Conservation (phyloP, 2,797 vertebrate species). For the Capromys pilorides region DNA sequence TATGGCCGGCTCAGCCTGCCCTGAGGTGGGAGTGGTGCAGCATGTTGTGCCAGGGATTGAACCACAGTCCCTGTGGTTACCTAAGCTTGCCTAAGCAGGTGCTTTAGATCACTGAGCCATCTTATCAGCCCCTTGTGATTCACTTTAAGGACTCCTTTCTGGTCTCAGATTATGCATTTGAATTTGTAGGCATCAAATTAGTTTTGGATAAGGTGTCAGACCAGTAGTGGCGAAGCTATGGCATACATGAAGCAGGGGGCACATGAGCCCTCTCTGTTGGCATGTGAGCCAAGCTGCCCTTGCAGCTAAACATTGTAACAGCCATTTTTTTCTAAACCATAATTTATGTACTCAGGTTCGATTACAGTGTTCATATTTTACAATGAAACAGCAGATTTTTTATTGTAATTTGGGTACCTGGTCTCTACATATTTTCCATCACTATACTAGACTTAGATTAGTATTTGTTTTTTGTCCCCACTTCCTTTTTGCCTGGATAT, state of each 20-base stretch:
- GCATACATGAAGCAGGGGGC: neutral
- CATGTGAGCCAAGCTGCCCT: neutral
- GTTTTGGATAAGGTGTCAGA: neutral
- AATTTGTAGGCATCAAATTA: neutral
- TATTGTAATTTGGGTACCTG: neutral
- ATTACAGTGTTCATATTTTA: neutral
- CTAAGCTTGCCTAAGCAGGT: too few species aligned
- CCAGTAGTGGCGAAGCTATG: neutral
- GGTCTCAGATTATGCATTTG: neutral
- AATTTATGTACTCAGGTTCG: neutral
- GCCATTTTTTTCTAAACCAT: neutral
- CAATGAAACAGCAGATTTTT: neutral
- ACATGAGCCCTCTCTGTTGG: neutral
- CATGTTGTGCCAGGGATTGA: too few species aligned
- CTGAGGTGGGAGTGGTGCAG: too few species aligned
- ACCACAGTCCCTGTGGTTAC: too few species aligned
- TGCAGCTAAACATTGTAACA: neutral
- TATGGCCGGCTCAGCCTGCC: too few species aligned
- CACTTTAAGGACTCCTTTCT: neutral
- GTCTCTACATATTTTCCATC: neutral
- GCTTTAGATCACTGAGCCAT: too few species aligned
- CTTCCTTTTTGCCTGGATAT: neutral
- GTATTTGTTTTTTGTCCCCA: neutral
- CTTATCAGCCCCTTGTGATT: neutral
- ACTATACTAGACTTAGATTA: neutral